phyloP scores from a whole-genome alignment of 2,797 vertebrate genomes.

The Ibycter americanus region DNA sequence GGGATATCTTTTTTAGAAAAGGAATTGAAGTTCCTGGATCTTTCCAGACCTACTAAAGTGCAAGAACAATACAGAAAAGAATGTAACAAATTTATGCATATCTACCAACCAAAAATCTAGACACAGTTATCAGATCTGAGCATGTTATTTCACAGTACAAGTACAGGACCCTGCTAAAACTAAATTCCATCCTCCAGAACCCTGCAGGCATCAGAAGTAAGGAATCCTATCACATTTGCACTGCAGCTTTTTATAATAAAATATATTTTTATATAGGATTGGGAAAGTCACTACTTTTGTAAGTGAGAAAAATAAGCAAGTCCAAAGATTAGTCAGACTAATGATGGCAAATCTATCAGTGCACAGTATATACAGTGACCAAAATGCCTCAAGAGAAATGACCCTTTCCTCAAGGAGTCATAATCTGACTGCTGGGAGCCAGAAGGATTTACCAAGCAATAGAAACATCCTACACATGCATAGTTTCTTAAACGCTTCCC shows the following conservation, averaged over 20 bases:
- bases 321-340: neutral
- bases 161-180: neutral
- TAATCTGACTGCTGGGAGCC: neutral
- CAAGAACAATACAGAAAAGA: neutral
- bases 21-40: neutral
- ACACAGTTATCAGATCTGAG: neutral
- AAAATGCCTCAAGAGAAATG: accelerated
- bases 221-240: neutral
- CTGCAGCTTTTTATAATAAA: neutral
- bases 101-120: neutral
- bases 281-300: neutral
- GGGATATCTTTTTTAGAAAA: neutral
- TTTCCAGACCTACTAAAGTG: neutral
- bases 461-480: neutral
- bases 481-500: neutral
- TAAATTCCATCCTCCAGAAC: neutral
- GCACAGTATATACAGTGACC: neutral
- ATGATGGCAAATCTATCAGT: accelerated
- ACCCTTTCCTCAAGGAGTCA: neutral
- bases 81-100: neutral
- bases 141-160: neutral
- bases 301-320: neutral
- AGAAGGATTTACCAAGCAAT: neutral
- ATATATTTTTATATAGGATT: neutral
- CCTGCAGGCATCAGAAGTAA: neutral